These are phyloP conservation scores for Ceratothoa steindachneri DNA, from an alignment of 2,888 invertebrate genomes.

Conservation along the genomic window DNA sequence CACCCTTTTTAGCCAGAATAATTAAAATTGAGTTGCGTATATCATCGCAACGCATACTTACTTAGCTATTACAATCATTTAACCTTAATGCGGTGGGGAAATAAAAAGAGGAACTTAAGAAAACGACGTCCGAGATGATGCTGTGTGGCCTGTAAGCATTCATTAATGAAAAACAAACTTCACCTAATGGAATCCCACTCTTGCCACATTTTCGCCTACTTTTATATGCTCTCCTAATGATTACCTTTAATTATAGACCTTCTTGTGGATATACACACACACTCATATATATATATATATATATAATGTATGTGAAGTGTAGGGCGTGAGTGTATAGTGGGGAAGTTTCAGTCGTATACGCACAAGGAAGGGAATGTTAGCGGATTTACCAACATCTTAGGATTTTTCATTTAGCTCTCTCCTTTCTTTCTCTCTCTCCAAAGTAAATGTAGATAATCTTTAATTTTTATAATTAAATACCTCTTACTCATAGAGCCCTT, in stretches of 20 bases:
- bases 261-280: background rate
- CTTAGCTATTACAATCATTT: slow-evolving; percentile 12
- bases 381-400: too few species aligned
- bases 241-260: background rate
- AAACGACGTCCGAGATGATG: slow-evolving; percentile 15
- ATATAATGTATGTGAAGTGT: too few species aligned
- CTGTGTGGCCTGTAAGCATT: slow-evolving; percentile 42
- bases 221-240: slow-evolving; percentile 5
- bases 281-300: background rate
- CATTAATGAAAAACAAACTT: slow-evolving; percentile 45
- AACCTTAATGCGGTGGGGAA: slow-evolving; percentile 9
- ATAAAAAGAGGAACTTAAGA: background rate
- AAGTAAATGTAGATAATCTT: too few species aligned
- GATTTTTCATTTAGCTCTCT: too few species aligned
- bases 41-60: slow-evolving; percentile 1
- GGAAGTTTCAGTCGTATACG: too few species aligned
- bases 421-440: too few species aligned
- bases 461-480: too few species aligned
- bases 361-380: too few species aligned
- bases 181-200: slow-evolving; percentile 30
- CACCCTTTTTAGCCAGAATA: background rate
- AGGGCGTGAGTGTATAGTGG: too few species aligned
- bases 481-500: too few species aligned
- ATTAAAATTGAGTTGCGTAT: slow-evolving; percentile 3
- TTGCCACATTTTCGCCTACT: slow-evolving; percentile 5